Percentiles rank a stretch among this genome's conserved stretches.
These are phyloP conservation scores for Piscicola geometra DNA, from an alignment of 2,888 invertebrate genomes.

Conservation along the genomic window DNA sequence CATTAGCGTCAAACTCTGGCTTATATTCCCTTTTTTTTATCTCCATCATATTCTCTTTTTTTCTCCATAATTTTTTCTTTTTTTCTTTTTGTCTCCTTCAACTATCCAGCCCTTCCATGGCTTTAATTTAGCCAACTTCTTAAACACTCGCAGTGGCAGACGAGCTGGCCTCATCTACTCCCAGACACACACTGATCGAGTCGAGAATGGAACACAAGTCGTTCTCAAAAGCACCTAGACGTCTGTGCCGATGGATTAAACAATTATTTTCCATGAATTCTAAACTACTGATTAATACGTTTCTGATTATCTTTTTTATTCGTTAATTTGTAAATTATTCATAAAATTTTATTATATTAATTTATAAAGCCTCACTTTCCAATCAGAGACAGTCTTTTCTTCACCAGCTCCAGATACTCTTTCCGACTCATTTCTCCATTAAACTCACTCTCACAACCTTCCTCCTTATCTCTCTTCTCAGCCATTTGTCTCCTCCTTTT, in stretches of 20 bases:
- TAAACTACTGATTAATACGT: neutral
- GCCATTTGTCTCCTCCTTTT: neutral
- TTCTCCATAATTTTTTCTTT: too few species aligned
- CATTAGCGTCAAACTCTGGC: too few species aligned
- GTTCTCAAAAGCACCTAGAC: slow-evolving; percentile 53
- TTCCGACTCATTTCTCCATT: neutral
- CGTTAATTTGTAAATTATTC: neutral
- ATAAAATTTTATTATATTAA: neutral
- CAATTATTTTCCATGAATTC: neutral
- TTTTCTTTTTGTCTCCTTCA: too few species aligned
- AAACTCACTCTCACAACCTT: neutral
- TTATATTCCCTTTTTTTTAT: too few species aligned
- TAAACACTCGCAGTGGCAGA: too few species aligned
- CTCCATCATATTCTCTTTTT: too few species aligned
- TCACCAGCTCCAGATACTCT: neutral
- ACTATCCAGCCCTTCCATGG: too few species aligned
- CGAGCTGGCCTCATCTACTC: too few species aligned
- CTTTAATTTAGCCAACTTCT: too few species aligned
- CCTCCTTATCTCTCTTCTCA: neutral
- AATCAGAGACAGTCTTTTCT: neutral
- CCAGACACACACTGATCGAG: slow-evolving; percentile 46
- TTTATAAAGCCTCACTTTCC: neutral
- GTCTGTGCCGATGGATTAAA: slow-evolving; percentile 46
- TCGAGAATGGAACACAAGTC: slow-evolving; percentile 53
- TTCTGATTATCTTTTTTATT: neutral